Evolutionary conservation across 2,113 vertebrate species (phyloP).

Genomic region (Tympanuchus pallidicinctus): DNA sequence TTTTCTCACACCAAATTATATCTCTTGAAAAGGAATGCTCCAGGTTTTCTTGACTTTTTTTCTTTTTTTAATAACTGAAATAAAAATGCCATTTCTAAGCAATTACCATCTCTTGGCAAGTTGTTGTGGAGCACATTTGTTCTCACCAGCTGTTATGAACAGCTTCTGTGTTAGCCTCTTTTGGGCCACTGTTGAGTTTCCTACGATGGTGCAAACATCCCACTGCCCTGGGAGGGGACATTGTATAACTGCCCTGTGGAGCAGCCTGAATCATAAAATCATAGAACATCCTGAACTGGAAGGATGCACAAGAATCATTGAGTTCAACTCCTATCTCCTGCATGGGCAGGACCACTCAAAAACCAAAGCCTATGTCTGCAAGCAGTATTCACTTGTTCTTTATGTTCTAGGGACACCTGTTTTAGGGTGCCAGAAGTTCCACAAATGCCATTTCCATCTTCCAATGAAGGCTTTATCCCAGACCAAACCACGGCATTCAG

Average conservation of each 20-base stretch:
- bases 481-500: neutral
- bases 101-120: neutral
- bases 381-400: neutral
- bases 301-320: no score
- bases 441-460: neutral
- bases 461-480: neutral
- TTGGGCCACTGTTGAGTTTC: neutral
- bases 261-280: neutral
- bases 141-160: neutral
- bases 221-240: neutral
- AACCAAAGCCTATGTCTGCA: no score
- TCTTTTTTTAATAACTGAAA: rapidly evolving
- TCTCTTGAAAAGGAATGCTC: neutral
- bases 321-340: no score
- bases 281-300: no score
- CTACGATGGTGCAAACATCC: neutral
- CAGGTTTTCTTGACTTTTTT: neutral
- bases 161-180: neutral
- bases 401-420: rapidly evolving
- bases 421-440: neutral
- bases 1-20: neutral
- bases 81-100: neutral
- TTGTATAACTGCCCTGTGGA: neutral
- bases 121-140: neutral
- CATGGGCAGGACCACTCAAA: no score